Base-by-base conservation (phyloP, 2,113 vertebrate species). In the Lepisosteus oculatus region DNA sequence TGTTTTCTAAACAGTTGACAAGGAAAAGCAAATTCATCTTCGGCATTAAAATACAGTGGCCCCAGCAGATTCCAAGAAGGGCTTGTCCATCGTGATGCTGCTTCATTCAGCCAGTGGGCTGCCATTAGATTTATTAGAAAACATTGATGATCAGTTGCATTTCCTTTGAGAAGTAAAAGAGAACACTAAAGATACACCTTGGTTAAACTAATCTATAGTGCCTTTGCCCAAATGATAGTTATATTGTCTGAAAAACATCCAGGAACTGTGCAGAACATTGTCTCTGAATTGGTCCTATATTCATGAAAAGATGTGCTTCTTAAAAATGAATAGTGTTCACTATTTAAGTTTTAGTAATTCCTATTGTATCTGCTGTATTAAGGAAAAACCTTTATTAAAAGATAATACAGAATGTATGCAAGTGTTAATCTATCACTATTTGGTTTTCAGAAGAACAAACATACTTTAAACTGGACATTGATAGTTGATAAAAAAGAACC, bases 1-100 rank as follows among this genome's bases (percentile, higher is more conserved):
- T 80, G 79, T 83, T 86, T 88, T 84, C 79, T 81, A 78, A 81
- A 82, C 73, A 76, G 79, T 66, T 83, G 82, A 84, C 81, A 78
- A 77, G 73, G 67, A 67, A 72, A 82, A 83, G 79, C 76, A 79
- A 81, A 84, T 83, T 85, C 77, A 81, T 80, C 77, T 80, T 15
- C 71, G 78, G 72, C 80, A 83, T 84, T 87, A 80, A 82, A 80
- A 82, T 80, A 84, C 77, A 77, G 72, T 59, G 29, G 67, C 65
- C 14, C 69, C 72, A 45, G 71, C 69, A 71, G 78, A 71, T 81
- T 81, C 76, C 78, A 77, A 75, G 79, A 83, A 84, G 69, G 67
- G 73, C 68, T 56, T 69, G 74, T 72, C 72, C 71, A 41, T 78
- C 57, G 2, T 59, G 57, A 15, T 13, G 14, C 12, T 4, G 1